Evolutionary conservation across 2,888 invertebrate genomes (phyloP).

Genomic region (Drosophila merina): DNA sequence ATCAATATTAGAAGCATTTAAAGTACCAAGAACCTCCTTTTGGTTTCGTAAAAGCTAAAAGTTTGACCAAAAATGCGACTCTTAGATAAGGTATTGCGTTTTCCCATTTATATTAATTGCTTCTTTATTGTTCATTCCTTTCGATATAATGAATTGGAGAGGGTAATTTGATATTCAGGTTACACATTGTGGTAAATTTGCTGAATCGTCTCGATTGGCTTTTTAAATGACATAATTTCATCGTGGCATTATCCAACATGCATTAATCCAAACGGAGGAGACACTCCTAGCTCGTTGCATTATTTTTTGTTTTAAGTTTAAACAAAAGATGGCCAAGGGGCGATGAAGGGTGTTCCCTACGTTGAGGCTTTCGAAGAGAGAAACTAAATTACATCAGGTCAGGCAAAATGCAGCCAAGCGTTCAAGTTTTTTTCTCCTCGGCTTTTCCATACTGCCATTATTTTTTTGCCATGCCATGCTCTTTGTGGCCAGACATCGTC

Average conservation of each 20-base stretch:
- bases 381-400: constrained; percentile 72
- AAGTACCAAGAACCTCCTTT: too few species aligned
- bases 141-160: too few species aligned
- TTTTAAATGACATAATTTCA: constrained; percentile 60
- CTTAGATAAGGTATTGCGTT: too few species aligned
- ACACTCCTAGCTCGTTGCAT: constrained; percentile 29
- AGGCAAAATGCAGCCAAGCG: constrained; percentile 72
- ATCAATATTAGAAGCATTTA: too few species aligned
- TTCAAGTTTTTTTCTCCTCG: constrained; percentile 50
- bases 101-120: too few species aligned
- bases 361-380: constrained; percentile 39
- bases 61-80: too few species aligned
- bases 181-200: too few species aligned
- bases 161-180: too few species aligned
- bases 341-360: constrained; percentile 26
- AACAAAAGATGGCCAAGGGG: constrained; percentile 29
- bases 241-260: constrained; percentile 3
- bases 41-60: too few species aligned
- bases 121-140: too few species aligned
- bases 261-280: background rate
- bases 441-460: constrained; percentile 28
- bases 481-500: constrained; percentile 70
- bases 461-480: constrained; percentile 50
- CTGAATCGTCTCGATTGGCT: background rate
- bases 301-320: constrained; percentile 37